A percentile compares a stretch with the other conserved stretches of the same genome.
Evolutionary conservation across 1,140 invertebrate species (phyloP).

Genomic region (Heliconius melpomene): DNA sequence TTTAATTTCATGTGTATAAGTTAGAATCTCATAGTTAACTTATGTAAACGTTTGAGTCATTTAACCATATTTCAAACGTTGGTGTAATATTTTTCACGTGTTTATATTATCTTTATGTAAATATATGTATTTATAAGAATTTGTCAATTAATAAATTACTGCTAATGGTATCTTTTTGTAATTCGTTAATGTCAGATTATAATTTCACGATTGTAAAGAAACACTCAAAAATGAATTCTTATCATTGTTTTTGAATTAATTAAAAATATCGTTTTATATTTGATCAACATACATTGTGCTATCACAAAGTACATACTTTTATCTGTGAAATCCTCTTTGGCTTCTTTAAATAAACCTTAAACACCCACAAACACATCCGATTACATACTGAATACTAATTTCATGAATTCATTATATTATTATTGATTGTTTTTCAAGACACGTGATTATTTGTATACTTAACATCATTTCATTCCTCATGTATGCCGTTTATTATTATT

Average conservation of each 20-base stretch:
- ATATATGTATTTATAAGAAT: background rate
- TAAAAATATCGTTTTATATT: background rate
- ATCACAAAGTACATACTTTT: background rate
- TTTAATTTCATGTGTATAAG: constrained; percentile 47
- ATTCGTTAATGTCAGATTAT: background rate
- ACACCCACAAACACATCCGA: background rate
- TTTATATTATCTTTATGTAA: background rate
- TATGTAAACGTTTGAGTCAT: constrained; percentile 57
- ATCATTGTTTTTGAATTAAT: background rate
- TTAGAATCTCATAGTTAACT: constrained; percentile 54
- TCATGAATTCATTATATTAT: background rate
- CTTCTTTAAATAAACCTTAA: background rate
- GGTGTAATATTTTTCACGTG: background rate
- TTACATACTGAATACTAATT: background rate
- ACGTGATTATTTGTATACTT: too few species aligned
- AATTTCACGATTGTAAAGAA: background rate
- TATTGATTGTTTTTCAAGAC: background rate
- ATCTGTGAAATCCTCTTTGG: background rate
- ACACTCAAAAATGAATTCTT: background rate
- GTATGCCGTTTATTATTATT: too few species aligned
- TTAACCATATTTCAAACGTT: constrained; percentile 21
- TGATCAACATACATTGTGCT: background rate
- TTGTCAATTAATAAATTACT: constrained; percentile 30
- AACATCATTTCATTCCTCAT: too few species aligned
- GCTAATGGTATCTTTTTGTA: background rate